Percentiles rank a stretch among this genome's conserved stretches.
These are phyloP conservation scores for Pantherophis vulpinus DNA, from an alignment of 2,797 vertebrate genomes.

Conservation along the genomic window DNA sequence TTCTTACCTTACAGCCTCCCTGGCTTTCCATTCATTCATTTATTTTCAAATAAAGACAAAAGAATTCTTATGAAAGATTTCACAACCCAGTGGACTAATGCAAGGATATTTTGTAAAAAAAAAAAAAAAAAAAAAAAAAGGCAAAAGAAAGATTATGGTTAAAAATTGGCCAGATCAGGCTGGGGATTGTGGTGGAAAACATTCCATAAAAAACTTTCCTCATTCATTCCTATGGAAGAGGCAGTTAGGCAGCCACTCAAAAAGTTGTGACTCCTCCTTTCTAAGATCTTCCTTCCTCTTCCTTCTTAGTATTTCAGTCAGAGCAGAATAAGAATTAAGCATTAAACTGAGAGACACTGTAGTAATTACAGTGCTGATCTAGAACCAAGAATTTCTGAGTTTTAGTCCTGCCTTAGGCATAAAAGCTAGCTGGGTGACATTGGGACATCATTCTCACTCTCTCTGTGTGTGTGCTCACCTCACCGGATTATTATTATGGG, in stretches of 20 bases:
- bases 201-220: neutral
- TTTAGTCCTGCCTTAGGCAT: neutral
- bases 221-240: neutral
- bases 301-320: neutral
- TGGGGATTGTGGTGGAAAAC: neutral
- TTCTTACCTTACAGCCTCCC: neutral
- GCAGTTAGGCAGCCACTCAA: neutral
- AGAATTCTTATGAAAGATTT: too few species aligned
- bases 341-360: neutral
- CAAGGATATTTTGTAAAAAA: neutral
- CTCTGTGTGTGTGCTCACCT: neutral
- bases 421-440: neutral
- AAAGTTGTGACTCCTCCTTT: neutral
- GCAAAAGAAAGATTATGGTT: neutral
- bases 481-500: neutral
- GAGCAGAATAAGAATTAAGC: neutral
- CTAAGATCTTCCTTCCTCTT: neutral
- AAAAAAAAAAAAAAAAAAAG: neutral
- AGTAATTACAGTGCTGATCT: neutral
- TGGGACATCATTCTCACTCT: neutral
- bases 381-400: neutral
- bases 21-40: neutral
- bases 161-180: neutral
- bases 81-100: neutral
- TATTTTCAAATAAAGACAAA: too few species aligned